Conservation (phyloP, 2,113 vertebrate species). For the Indicator maculatus region DNA sequence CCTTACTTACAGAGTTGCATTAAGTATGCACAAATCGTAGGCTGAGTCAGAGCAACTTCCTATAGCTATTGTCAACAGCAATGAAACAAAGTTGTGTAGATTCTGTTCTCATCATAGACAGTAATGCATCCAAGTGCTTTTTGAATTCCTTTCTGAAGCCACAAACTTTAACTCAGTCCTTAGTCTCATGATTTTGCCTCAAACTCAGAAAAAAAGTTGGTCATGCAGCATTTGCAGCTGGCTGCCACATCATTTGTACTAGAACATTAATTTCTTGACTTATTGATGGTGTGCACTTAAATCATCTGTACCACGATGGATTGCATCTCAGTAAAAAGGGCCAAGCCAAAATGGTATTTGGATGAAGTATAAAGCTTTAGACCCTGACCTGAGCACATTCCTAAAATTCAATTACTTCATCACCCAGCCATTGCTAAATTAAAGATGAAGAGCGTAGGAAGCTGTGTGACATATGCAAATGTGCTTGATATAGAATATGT, state of each 20-base stretch:
- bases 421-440: constrained; percentile 46
- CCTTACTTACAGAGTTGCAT: constrained; percentile 30
- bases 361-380: constrained; percentile 57
- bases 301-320: constrained; percentile 16
- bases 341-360: constrained; percentile 56
- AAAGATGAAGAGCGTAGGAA: constrained; percentile 38
- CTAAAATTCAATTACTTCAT: constrained; percentile 34
- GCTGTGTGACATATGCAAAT: neutral
- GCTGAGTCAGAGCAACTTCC: constrained; percentile 13
- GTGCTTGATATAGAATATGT: constrained; percentile 13
- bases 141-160: neutral
- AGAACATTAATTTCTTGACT: constrained; percentile 48
- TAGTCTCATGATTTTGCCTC: constrained; percentile 3
- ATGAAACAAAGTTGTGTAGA: neutral
- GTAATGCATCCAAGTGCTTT: neutral
- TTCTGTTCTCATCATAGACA: constrained; percentile 8
- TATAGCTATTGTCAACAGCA: constrained; percentile 8
- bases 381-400: constrained; percentile 33
- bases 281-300: constrained; percentile 39
- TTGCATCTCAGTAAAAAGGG: constrained; percentile 42
- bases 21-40: constrained; percentile 54
- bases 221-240: constrained; percentile 21
- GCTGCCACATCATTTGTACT: constrained; percentile 4
- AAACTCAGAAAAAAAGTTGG: neutral
- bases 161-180: neutral